Base-by-base conservation (phyloP, 2,888 invertebrate genomes). In the Agrochola macilenta region DNA sequence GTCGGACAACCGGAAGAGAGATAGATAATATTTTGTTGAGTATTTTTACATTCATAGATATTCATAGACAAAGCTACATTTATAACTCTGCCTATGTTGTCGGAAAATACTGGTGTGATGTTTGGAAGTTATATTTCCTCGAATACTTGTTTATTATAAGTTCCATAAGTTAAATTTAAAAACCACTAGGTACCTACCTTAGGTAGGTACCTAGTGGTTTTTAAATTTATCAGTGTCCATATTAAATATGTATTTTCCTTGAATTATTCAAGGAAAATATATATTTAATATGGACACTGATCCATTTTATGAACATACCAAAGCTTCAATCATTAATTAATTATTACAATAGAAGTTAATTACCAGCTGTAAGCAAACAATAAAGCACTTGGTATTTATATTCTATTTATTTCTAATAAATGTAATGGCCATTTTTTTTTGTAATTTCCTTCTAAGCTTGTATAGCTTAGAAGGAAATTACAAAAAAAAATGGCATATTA, bases 211-310 rank as follows among this genome's bases (percentile, higher is more conserved):
- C n/a, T n/a, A n/a, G n/a, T n/a, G n/a, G n/a, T n/a, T n/a, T n/a
- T n/a, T n/a, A n/a, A n/a, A n/a, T n/a, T n/a, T n/a, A n/a, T n/a
- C n/a, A n/a, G n/a, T n/a, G n/a, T n/a, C n/a, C n/a, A n/a, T n/a
- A n/a, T n/a, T n/a, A n/a, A n/a, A n/a, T n/a, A n/a, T n/a, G n/a
- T n/a, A n/a, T n/a, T n/a, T n/a, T n/a, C n/a, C n/a, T n/a, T n/a
- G n/a, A n/a, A n/a, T n/a, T n/a, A n/a, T n/a, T n/a, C n/a, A 79
- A 39, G 81, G 57, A n/a, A 57, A 80, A 73, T 7, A 35, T 11
- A 12, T 20, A 39, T 57, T 17, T 20, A 39, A 17, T 4, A 58
- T 14, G 11, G n/a, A 57, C 14, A n/a, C 11, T 77, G 26, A 49
- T 72, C 46, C 39, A 49, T 57, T 63, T 14, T 72, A 72, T 72